Conservation (phyloP, 1,140 invertebrate species). For the Dryas iulia region DNA sequence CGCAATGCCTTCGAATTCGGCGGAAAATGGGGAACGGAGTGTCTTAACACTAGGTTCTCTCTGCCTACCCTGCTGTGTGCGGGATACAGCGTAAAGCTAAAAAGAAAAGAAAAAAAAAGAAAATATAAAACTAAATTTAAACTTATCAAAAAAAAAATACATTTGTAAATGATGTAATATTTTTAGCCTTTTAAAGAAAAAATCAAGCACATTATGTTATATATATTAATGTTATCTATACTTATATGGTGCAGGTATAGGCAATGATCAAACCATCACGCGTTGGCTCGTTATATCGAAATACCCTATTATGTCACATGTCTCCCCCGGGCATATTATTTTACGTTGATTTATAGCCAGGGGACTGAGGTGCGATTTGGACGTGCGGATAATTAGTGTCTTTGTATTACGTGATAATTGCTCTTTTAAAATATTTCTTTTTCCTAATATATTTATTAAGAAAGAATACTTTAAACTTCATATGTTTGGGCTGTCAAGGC, state of each 20-base stretch:
- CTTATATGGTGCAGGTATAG: neutral
- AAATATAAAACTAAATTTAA: too few species aligned
- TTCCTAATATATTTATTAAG: neutral
- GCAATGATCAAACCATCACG: conserved; percentile 33
- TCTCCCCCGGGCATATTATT: conserved; percentile 56
- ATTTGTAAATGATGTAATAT: too few species aligned
- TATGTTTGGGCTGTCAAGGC: too few species aligned
- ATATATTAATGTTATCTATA: neutral
- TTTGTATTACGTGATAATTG: conserved; percentile 21
- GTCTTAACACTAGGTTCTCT: too few species aligned
- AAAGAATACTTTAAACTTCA: neutral
- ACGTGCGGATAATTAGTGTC: conserved; percentile 15
- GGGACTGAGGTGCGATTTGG: conserved; percentile 45
- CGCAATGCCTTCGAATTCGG: too few species aligned
- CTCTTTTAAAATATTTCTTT: neutral
- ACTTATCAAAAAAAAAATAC: too few species aligned
- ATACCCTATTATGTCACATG: conserved; percentile 57
- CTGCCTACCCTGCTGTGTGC: too few species aligned
- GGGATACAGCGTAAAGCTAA: too few species aligned
- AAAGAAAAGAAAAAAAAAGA: too few species aligned
- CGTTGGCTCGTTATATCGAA: conserved; percentile 44
- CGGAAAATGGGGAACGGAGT: too few species aligned
- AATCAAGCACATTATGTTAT: neutral
- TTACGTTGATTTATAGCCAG: conserved; percentile 60
- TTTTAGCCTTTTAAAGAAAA: neutral